These are phyloP conservation scores for Fregetta grallaria DNA, from an alignment of 2,113 vertebrate genomes.

Conservation along the genomic window DNA sequence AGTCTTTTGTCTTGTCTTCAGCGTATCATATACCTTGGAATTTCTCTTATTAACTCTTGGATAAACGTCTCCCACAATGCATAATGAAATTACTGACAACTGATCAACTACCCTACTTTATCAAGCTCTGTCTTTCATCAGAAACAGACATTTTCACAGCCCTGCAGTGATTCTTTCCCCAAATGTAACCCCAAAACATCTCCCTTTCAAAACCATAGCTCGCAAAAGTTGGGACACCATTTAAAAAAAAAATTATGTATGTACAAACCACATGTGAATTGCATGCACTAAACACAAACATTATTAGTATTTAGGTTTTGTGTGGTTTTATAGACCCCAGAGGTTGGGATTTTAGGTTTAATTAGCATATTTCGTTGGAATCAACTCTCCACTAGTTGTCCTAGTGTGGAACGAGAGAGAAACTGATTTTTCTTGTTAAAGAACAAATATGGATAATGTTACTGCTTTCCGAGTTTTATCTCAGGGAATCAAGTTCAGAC, in stretches of 20 bases:
- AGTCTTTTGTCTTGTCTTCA: background rate
- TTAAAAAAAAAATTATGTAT: background rate
- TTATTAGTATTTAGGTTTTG: background rate
- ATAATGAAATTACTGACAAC: background rate
- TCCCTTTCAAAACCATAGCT: background rate
- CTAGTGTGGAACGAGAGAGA: background rate
- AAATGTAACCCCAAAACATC: background rate
- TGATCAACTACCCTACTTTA: background rate
- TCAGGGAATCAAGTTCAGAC: background rate
- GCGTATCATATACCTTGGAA: background rate
- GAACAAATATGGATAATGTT: background rate
- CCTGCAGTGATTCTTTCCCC: background rate
- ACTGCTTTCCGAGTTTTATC: background rate
- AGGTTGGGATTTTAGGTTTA: background rate
- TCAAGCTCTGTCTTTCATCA: background rate
- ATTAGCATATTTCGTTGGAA: background rate
- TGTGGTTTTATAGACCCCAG: background rate
- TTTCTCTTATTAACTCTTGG: background rate
- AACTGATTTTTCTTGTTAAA: background rate
- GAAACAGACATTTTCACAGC: background rate
- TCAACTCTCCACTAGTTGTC: background rate
- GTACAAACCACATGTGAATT: background rate
- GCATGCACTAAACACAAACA: background rate
- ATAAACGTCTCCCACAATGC: background rate
- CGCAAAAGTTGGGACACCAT: background rate